Evolutionary conservation across 2,888 invertebrate genomes (phyloP).

Genomic region (Lasioglossum figueresi): DNA sequence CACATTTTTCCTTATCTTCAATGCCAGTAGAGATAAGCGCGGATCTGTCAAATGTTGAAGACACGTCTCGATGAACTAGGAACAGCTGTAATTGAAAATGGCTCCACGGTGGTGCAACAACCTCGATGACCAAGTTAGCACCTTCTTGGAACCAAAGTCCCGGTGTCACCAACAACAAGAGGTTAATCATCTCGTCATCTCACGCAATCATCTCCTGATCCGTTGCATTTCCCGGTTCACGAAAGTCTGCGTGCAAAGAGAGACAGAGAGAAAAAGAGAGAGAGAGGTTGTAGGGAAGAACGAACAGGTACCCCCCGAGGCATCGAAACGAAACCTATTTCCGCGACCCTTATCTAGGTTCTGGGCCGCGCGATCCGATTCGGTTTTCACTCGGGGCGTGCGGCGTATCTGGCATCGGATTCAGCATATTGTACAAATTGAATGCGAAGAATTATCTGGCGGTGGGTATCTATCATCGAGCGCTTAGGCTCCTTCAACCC

Average conservation of each 20-base stretch:
- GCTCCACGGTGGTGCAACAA: neutral
- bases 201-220: neutral
- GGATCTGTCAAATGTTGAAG: neutral
- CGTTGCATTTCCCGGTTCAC: neutral
- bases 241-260: neutral
- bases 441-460: constrained; percentile 79
- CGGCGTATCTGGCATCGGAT: constrained; percentile 37
- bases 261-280: neutral
- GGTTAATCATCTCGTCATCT: neutral
- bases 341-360: constrained; percentile 34
- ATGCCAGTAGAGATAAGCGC: neutral
- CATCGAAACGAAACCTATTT: constrained; percentile 18
- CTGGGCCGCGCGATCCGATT: constrained; percentile 20
- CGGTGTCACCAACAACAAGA: neutral
- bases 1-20: neutral
- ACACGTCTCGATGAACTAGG: neutral
- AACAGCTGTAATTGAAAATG: neutral
- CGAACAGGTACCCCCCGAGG: neutral
- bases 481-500: constrained; percentile 77
- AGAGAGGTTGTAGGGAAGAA: neutral
- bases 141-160: too few relatives aligned
- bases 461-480: constrained; percentile 73
- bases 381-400: constrained; percentile 22
- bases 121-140: neutral
- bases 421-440: constrained; percentile 77